These are phyloP conservation scores for Phaethornis superciliosus DNA, from an alignment of 2,113 vertebrate genomes.

Conservation along the genomic window DNA sequence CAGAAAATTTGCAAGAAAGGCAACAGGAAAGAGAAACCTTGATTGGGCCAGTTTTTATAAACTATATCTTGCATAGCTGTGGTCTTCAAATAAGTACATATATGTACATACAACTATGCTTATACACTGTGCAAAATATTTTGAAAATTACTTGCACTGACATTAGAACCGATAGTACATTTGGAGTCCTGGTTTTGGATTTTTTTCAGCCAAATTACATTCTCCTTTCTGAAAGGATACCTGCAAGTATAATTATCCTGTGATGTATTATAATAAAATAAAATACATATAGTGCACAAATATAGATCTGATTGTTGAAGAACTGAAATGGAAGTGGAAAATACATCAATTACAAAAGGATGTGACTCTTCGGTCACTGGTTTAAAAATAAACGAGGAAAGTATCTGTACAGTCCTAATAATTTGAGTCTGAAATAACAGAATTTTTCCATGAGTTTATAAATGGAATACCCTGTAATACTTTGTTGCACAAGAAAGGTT, in stretches of 20 bases:
- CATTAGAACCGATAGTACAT: neutral
- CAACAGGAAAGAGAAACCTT: neutral
- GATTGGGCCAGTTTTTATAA: neutral
- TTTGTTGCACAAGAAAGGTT: slow-evolving; percentile 7
- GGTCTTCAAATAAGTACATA: neutral
- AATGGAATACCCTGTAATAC: slow-evolving; percentile 18
- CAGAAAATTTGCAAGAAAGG: neutral
- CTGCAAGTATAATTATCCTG: neutral
- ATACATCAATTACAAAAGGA: neutral
- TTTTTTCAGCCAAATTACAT: neutral
- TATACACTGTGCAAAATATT: neutral
- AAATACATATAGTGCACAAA: neutral
- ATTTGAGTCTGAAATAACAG: neutral
- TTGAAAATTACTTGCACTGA: neutral
- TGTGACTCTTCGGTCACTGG: neutral
- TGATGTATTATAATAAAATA: neutral
- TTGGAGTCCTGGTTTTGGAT: neutral
- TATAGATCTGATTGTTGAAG: neutral
- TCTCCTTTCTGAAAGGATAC: neutral
- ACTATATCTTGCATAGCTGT: neutral
- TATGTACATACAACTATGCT: neutral
- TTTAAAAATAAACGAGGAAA: slow-evolving; percentile 15
- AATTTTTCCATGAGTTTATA: slow-evolving; percentile 38
- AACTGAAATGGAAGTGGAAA: neutral
- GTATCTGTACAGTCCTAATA: neutral